Conservation (phyloP, 2,797 vertebrate genomes). For the Xenops minutus region DNA sequence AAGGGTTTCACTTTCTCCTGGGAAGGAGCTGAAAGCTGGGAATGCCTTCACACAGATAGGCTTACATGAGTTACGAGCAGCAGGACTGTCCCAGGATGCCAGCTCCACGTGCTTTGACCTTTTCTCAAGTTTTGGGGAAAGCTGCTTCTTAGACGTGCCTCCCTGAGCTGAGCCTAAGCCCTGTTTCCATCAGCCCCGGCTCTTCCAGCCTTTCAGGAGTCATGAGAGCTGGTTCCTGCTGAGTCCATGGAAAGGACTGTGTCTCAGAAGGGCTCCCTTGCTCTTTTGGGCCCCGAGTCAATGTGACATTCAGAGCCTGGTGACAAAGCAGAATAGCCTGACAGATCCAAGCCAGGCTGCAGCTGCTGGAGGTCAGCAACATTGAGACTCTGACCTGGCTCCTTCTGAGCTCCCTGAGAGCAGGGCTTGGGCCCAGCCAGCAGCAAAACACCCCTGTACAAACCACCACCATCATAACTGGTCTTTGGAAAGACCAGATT, state of each 20-base stretch:
- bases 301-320: slow-evolving; percentile 7
- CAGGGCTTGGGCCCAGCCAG: background rate
- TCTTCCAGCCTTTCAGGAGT: background rate
- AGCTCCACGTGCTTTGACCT: background rate
- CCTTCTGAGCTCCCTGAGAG: background rate
- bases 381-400: background rate
- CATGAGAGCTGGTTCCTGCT: background rate
- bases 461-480: accelerated
- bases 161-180: background rate
- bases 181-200: background rate
- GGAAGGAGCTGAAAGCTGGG: background rate
- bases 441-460: background rate
- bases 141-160: background rate
- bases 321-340: background rate
- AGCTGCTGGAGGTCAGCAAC: slow-evolving; percentile 24
- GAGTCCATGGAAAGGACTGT: background rate
- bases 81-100: background rate
- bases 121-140: slow-evolving; percentile 15
- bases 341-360: background rate
- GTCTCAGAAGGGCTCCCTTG: background rate
- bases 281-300: background rate
- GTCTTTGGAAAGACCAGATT: background rate
- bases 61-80: background rate
- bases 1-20: background rate
- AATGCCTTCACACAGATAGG: background rate